Percentiles rank a stretch among this genome's conserved stretches.
phyloP scores from a whole-genome alignment of 2,888 invertebrate genomes.

The Pachydiplax longipennis region DNA sequence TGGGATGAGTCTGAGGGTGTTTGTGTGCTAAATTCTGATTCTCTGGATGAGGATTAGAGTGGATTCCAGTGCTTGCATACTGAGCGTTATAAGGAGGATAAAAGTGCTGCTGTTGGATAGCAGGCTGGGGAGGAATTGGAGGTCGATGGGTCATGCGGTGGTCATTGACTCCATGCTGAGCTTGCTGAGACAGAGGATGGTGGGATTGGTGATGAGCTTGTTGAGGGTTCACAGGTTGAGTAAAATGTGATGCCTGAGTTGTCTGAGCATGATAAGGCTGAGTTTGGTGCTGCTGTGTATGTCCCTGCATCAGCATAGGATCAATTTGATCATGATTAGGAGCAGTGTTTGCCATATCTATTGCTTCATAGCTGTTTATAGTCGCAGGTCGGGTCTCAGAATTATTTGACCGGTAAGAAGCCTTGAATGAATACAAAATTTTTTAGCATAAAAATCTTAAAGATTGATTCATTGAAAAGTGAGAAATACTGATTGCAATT shows the following conservation, averaged over 20 bases:
- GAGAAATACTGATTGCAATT: too few relatives aligned
- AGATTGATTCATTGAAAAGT: too few relatives aligned
- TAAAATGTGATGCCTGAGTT: neutral
- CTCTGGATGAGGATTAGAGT: conserved; percentile 10
- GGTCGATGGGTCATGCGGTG: neutral
- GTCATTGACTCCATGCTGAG: neutral
- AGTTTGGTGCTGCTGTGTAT: neutral
- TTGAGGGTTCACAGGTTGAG: neutral
- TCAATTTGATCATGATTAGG: conserved; percentile 3
- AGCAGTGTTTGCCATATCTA: neutral
- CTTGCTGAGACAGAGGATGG: neutral
- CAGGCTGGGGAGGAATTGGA: neutral
- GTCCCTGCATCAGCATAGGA: conserved; percentile 5
- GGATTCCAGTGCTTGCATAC: neutral
- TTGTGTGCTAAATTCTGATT: conserved; percentile 35
- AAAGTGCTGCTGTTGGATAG: conserved; percentile 30
- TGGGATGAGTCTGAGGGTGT: neutral
- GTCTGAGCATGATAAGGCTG: neutral
- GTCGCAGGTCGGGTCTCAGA: conserved; percentile 6
- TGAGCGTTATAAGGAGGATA: neutral
- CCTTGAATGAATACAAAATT: neutral
- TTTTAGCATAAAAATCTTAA: too few relatives aligned
- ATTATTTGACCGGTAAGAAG: neutral
- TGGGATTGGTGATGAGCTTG: neutral
- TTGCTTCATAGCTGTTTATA: conserved; percentile 6